These are phyloP conservation scores for Ephydatia muelleri DNA, from an alignment of 37 sponge, comb jelly and placozoan genomes.

Conservation along the genomic window DNA sequence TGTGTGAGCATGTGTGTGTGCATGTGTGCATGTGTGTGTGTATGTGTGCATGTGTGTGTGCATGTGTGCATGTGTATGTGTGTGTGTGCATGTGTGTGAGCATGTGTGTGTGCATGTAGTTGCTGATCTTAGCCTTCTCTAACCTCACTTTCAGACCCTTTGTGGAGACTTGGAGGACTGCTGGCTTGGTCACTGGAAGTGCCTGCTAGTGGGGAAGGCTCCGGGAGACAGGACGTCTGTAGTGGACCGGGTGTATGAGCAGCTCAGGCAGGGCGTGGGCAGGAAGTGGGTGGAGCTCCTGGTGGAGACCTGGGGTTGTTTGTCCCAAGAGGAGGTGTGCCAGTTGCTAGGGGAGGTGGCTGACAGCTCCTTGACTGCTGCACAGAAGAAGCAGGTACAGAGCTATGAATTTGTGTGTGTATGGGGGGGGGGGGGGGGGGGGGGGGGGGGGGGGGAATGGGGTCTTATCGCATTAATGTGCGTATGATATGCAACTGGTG, in stretches of 20 bases:
- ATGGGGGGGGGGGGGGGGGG: too few relatives aligned
- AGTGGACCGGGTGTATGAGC: not conserved
- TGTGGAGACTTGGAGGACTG: constrained; percentile 9
- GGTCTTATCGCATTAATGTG: too few relatives aligned
- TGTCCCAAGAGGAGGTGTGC: not conserved
- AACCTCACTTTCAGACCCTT: constrained; percentile 9
- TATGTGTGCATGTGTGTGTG: constrained; percentile 19
- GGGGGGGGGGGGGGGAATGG: too few relatives aligned
- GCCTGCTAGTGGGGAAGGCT: constrained; percentile 6
- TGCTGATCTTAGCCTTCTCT: not conserved
- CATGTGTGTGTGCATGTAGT: too few relatives aligned
- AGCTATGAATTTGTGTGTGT: not conserved
- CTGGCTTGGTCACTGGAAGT: constrained; percentile 21
- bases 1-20: too few relatives aligned
- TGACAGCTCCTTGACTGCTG: not conserved
- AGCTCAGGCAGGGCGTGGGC: not conserved
- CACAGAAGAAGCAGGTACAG: not conserved
- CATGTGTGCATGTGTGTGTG: too few relatives aligned
- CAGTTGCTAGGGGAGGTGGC: not conserved
- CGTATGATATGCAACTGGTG: too few relatives aligned
- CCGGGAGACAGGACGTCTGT: not conserved
- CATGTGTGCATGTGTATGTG: constrained; percentile 9
- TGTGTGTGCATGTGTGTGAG: not conserved
- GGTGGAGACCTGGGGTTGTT: not conserved
- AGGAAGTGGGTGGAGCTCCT: not conserved